phyloP scores from a whole-genome alignment of 2,113 vertebrate species.

The Carollia perspicillata region DNA sequence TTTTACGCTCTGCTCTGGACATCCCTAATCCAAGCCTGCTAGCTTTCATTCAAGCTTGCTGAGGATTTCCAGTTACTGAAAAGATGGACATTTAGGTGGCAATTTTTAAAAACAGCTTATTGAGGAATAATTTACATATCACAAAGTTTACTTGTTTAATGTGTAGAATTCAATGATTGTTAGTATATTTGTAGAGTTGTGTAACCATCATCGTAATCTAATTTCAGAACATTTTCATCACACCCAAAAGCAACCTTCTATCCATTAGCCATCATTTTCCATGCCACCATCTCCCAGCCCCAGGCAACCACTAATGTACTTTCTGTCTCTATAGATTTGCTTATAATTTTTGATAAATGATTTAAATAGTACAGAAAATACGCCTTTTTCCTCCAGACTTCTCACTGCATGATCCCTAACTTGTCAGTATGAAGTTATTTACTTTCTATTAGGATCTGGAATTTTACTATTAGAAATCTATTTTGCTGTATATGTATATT shows the following conservation, averaged over 20 bases:
- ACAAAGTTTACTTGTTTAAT: not conserved
- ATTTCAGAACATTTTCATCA: conserved; percentile 37
- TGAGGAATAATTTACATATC: not conserved
- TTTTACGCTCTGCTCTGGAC: not conserved
- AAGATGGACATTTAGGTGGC: not conserved
- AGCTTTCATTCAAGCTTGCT: not conserved
- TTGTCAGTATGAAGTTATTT: not conserved
- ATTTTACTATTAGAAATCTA: not conserved
- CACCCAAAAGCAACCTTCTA: not conserved
- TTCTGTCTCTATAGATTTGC: conserved; percentile 45
- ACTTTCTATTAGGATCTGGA: not conserved
- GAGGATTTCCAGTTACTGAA: not conserved
- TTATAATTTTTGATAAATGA: conserved; percentile 48
- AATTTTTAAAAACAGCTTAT: not conserved
- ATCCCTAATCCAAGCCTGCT: not conserved
- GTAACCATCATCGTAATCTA: not conserved
- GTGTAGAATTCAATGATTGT: not conserved
- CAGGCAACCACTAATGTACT: not conserved
- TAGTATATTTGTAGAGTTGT: not conserved
- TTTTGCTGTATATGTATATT: not conserved
- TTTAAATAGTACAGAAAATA: conserved; percentile 43
- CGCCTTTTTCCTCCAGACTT: not conserved
- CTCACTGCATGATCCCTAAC: not conserved
- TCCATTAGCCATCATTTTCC: not conserved
- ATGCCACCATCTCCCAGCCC: not conserved